Base-by-base conservation (phyloP, 2,888 invertebrate species). In the Lampropteryx suffumata region DNA sequence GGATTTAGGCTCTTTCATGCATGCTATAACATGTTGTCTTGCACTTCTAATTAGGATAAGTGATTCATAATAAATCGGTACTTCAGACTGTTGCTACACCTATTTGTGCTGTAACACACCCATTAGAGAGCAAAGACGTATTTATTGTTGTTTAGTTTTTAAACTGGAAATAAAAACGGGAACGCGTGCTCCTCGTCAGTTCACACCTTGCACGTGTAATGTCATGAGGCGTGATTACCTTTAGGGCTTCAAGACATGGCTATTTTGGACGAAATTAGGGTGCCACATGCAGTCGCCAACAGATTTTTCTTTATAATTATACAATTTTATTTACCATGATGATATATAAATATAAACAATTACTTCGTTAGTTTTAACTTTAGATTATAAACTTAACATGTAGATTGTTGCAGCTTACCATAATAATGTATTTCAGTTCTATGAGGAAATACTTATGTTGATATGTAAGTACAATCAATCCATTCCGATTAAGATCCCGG, bases 161-260 rank as follows among this genome's bases (percentile, higher is more conserved):
- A 65, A 62, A 64, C 75, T 79, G 80, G 81, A 85, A 85, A 84
- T 86, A 82, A 76, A 71, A 58, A 69, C 73, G 67, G 67, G n/a
- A n/a, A 69, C 5, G 72, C 69, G 59, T 86, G 88, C 73, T 74
- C 77, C 73, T 63, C 75, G 67, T 88, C 81, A 65, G 66, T 79
- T 85, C 77, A 78, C 89, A 88, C 88, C 72, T 84, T 77, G 67
- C 79, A 82, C 83, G 86, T 83, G 84, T 80, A 79, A 71, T 84
- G 85, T 82, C 84, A 72, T 80, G 80, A 73, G 71, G 65, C 75
- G 77, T 80, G 79, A 86, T 84, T 84, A 84, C 81, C 74, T 81
- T 61, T 69, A 69, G 67, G 67, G 74, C 67, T 67, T 67, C 65
- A 63, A 50, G 59, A 57, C 61, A 63, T 44, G 53, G 68, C 73